Percentiles rank a stretch among this genome's conserved stretches.
Conservation (phyloP, 2,113 vertebrate species). For the Neopipo cinnamomea region DNA sequence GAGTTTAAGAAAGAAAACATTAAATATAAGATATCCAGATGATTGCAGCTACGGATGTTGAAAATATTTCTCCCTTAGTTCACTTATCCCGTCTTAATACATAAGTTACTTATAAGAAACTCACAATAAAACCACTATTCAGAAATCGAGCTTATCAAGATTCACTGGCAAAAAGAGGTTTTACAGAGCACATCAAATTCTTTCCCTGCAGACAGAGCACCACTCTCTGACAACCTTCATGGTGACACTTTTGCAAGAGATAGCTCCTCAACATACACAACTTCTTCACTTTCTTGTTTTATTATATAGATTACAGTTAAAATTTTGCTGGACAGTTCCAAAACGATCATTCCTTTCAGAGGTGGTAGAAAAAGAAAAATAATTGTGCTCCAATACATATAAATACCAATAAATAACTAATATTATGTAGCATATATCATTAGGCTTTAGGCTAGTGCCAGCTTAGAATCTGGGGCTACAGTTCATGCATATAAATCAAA, state of each 20-base stretch:
- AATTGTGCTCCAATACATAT: not conserved
- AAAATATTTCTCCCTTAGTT: not conserved
- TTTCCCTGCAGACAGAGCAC: not conserved
- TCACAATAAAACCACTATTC: not conserved
- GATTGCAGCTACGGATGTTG: not conserved
- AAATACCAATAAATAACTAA: not conserved
- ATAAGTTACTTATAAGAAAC: not conserved
- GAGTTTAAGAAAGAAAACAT: not conserved
- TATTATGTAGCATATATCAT: not conserved
- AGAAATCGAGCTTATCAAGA: not conserved
- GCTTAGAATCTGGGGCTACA: not conserved
- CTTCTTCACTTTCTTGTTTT: not conserved
- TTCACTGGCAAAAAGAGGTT: not conserved
- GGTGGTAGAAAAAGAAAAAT: not conserved
- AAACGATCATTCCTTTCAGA: not conserved
- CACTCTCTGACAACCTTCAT: not conserved
- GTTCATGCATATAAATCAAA: not conserved
- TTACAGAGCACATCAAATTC: not conserved
- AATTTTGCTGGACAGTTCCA: not conserved
- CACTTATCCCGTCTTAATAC: not conserved
- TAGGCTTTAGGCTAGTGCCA: not conserved
- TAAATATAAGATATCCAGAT: not conserved
- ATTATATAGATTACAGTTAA: not conserved
- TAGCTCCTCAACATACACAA: rapidly evolving
- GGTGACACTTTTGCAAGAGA: not conserved